Percentiles rank a stretch among this genome's conserved stretches.
Conservation (phyloP, 1,140 invertebrate genomes). For the Idris sp. region DNA sequence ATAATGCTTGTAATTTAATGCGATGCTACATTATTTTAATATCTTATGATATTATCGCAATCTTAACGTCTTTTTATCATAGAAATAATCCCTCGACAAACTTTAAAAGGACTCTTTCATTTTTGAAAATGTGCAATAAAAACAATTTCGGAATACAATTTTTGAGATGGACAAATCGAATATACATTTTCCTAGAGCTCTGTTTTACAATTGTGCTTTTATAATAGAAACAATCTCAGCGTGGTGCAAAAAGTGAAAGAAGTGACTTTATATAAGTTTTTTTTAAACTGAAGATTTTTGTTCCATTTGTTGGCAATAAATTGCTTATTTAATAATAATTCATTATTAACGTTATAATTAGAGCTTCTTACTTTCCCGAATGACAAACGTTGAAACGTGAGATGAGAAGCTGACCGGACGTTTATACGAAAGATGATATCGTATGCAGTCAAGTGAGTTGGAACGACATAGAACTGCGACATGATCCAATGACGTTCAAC, state of each 20-base stretch:
- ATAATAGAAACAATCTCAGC: slow-evolving; percentile 31
- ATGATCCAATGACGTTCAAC: too few species aligned
- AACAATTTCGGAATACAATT: slow-evolving; percentile 1
- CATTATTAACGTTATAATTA: slow-evolving; percentile 33
- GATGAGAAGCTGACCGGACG: slow-evolving; percentile 8
- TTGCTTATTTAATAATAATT: slow-evolving; percentile 23
- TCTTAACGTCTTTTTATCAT: too few species aligned
- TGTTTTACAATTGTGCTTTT: slow-evolving; percentile 20
- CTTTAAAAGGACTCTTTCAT: too few species aligned
- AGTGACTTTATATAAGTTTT: too few species aligned
- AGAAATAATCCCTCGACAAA: too few species aligned
- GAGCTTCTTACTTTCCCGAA: slow-evolving; percentile 31
- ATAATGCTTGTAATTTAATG: too few species aligned
- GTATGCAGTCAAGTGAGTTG: too few species aligned
- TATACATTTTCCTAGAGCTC: slow-evolving; percentile 24
- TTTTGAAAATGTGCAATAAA: slow-evolving; percentile 11
- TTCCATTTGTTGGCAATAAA: slow-evolving; percentile 15
- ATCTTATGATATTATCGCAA: too few species aligned
- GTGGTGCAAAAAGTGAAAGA: slow-evolving; percentile 1
- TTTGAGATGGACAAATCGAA: slow-evolving; percentile 19
- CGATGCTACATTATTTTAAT: too few species aligned
- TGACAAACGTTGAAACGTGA: slow-evolving; percentile 21
- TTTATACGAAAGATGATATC: slow-evolving; percentile 9
- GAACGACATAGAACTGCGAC: too few species aligned
- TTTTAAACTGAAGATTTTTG: too few species aligned